Percentiles rank a stretch among this genome's conserved stretches.
These are phyloP conservation scores for Aricia artaxerxes DNA, from an alignment of 2,888 invertebrate genomes.

Conservation along the genomic window DNA sequence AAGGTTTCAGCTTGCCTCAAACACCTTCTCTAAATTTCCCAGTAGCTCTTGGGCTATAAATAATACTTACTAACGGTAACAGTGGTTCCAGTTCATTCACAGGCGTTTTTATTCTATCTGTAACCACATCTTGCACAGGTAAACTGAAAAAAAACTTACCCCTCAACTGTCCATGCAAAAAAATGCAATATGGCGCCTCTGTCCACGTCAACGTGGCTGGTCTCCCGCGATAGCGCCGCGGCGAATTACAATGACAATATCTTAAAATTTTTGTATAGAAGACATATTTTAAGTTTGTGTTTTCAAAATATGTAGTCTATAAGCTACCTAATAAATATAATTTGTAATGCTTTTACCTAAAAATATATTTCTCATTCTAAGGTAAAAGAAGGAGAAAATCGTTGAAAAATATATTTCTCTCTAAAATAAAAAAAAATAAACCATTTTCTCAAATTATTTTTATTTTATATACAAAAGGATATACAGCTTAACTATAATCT, in stretches of 20 bases:
- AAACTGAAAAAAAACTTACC: too few relatives aligned
- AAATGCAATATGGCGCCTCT: too few relatives aligned
- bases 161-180: too few relatives aligned
- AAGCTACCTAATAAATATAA: background rate
- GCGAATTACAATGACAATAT: background rate
- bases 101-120: too few relatives aligned
- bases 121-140: too few relatives aligned
- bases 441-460: background rate
- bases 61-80: too few relatives aligned
- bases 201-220: too few relatives aligned
- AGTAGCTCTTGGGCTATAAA: too few relatives aligned
- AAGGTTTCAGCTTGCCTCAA: too few relatives aligned
- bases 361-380: background rate
- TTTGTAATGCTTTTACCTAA: background rate
- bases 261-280: background rate
- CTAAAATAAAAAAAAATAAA: background rate
- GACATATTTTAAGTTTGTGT: background rate
- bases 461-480: background rate
- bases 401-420: background rate
- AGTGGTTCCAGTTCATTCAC: too few relatives aligned
- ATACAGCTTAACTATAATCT: background rate
- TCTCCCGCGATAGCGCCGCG: background rate
- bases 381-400: background rate
- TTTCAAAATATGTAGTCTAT: background rate
- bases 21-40: too few relatives aligned